Percentiles rank a stretch among this genome's conserved stretches.
Evolutionary conservation across 2,113 vertebrate species (phyloP).

Genomic region (Falcunculus frontatus): DNA sequence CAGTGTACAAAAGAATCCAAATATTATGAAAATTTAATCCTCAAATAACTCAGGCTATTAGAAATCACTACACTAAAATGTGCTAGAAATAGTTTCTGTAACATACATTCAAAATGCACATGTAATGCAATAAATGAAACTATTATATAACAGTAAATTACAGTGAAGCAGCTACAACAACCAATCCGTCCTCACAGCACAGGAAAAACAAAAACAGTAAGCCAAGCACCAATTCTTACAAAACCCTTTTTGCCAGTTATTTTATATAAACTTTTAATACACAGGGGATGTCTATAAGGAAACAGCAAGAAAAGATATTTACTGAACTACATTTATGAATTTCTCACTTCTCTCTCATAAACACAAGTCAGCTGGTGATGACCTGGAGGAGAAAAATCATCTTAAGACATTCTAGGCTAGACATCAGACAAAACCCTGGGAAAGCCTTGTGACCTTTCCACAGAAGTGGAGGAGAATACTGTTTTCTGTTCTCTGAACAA

Average conservation of each 20-base stretch:
- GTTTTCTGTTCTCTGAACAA: background rate
- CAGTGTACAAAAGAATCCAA: background rate
- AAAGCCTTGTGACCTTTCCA: constrained; percentile 6
- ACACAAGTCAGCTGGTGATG: background rate
- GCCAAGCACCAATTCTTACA: background rate
- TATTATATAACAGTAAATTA: background rate
- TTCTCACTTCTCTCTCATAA: background rate
- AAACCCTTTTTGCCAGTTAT: background rate
- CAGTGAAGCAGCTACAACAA: background rate
- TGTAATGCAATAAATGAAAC: background rate
- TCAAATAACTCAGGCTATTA: background rate
- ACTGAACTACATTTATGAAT: background rate
- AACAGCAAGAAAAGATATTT: background rate
- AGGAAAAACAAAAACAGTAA: background rate
- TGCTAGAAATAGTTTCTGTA: background rate
- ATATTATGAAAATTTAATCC: background rate
- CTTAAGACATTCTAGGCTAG: background rate
- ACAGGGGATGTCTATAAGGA: background rate
- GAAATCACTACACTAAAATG: background rate
- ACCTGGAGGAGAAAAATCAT: background rate
- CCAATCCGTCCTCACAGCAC: background rate
- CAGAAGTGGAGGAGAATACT: background rate
- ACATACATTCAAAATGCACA: background rate
- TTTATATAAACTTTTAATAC: background rate
- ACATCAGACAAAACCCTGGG: background rate